phyloP scores from a whole-genome alignment of 2,888 invertebrate species.

The Cheilosia variabilis region DNA sequence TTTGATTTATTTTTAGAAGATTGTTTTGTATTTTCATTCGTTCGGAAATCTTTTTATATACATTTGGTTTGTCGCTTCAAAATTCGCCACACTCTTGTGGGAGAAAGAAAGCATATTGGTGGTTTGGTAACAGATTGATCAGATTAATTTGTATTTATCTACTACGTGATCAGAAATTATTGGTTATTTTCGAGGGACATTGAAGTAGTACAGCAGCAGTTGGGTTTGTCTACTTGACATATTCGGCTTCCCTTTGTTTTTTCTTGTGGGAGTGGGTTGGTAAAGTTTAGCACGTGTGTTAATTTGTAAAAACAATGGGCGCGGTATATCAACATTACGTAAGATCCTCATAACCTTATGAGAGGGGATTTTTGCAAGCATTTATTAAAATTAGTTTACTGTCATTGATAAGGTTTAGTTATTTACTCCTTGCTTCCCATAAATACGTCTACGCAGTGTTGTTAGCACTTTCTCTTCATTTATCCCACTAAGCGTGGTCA shows the following conservation, averaged over 20 bases:
- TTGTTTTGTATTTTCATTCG: constrained; percentile 57
- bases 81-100: constrained; percentile 7
- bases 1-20: constrained; percentile 62
- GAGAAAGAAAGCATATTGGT: constrained; percentile 11
- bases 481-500: too few species aligned
- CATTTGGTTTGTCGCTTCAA: constrained; percentile 18
- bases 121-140: constrained; percentile 3
- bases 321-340: constrained; percentile 2
- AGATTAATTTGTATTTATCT: neutral
- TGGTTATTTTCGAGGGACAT: neutral
- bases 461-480: too few species aligned
- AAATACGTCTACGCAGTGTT: too few species aligned
- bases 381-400: too few species aligned
- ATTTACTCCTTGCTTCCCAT: too few species aligned
- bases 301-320: constrained; percentile 4
- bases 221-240: constrained; percentile 17
- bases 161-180: constrained; percentile 5
- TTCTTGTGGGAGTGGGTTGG: constrained; percentile 40
- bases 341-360: constrained; percentile 7
- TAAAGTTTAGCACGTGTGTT: constrained; percentile 30
- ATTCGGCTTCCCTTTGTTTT: constrained; percentile 17
- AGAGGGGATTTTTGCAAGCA: too few species aligned
- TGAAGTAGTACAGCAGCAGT: neutral
- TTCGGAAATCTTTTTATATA: constrained; percentile 41
- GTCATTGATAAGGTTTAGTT: too few species aligned